Conservation (phyloP, 2,113 vertebrate species). For the Nanorana parkeri region DNA sequence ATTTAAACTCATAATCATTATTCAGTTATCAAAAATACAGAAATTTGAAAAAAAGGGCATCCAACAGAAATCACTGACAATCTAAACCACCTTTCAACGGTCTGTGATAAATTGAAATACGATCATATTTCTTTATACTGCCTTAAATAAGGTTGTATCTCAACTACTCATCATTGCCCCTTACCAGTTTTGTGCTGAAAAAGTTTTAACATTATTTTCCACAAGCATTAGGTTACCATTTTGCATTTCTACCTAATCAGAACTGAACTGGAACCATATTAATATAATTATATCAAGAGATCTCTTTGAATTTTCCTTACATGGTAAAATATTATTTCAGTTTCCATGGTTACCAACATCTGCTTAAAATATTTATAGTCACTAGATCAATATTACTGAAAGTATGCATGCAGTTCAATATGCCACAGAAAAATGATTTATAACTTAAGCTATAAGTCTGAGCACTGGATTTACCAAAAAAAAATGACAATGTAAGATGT, state of each 20-base stretch:
- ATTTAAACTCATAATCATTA: too few species aligned
- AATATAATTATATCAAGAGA: constrained; percentile 18
- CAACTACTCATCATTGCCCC: too few species aligned
- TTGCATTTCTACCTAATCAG: not conserved
- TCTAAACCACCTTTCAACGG: too few species aligned
- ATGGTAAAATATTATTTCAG: constrained; percentile 42
- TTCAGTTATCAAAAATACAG: too few species aligned
- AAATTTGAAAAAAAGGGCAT: too few species aligned
- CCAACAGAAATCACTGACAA: too few species aligned
- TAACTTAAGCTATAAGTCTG: not conserved
- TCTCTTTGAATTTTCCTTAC: constrained; percentile 15
- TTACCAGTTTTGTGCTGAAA: too few species aligned
- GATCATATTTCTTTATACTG: too few species aligned
- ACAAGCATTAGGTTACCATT: too few species aligned
- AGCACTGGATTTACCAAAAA: not conserved
- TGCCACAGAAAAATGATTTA: constrained; percentile 25
- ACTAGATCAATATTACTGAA: constrained; percentile 43
- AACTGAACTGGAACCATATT: not conserved
- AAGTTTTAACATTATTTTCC: too few species aligned
- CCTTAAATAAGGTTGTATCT: too few species aligned
- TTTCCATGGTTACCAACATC: constrained; percentile 43
- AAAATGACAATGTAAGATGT: constrained; percentile 15
- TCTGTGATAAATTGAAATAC: too few species aligned
- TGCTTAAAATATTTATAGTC: constrained; percentile 51
- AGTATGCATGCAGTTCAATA: constrained; percentile 43